Evolutionary conservation across 2,888 invertebrate species (phyloP).

Genomic region (Mythimna impura): DNA sequence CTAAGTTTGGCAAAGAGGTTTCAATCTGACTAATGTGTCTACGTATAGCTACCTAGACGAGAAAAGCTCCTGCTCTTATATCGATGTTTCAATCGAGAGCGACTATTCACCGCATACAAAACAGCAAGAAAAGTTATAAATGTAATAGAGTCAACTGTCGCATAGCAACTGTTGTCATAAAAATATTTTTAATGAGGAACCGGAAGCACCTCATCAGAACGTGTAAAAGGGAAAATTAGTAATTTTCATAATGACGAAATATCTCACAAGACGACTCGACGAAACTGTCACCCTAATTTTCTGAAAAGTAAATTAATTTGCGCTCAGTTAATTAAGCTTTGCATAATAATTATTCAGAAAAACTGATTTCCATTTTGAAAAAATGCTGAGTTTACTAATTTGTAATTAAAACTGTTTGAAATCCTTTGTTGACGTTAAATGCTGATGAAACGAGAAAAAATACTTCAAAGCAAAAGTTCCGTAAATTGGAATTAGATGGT

Average conservation of each 20-base stretch:
- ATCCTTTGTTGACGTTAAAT: constrained; percentile 78
- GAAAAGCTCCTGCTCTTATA: constrained; percentile 61
- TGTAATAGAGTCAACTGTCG: constrained; percentile 25
- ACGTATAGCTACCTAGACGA: constrained; percentile 67
- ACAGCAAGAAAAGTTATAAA: constrained; percentile 25
- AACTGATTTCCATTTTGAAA: constrained; percentile 76
- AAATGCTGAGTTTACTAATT: constrained; percentile 82
- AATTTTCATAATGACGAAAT: constrained; percentile 65
- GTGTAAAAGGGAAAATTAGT: constrained; percentile 59
- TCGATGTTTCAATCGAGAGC: constrained; percentile 62
- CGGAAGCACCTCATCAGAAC: constrained; percentile 24
- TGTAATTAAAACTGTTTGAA: constrained; percentile 82
- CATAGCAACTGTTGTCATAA: constrained; percentile 26
- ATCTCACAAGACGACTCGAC: constrained; percentile 60
- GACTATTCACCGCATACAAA: constrained; percentile 43
- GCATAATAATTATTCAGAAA: constrained; percentile 83
- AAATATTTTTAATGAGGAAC: constrained; percentile 48
- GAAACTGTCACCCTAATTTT: constrained; percentile 76
- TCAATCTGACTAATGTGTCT: constrained; percentile 88
- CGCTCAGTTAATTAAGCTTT: constrained; percentile 85
- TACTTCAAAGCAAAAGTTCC: constrained; percentile 65
- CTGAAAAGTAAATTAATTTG: constrained; percentile 77
- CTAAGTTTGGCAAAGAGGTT: constrained; percentile 86
- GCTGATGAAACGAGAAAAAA: constrained; percentile 71
- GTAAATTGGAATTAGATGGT: constrained; percentile 63